Evolutionary conservation across 2,113 vertebrate genomes (phyloP).

Genomic region (Kryptolebias marmoratus): DNA sequence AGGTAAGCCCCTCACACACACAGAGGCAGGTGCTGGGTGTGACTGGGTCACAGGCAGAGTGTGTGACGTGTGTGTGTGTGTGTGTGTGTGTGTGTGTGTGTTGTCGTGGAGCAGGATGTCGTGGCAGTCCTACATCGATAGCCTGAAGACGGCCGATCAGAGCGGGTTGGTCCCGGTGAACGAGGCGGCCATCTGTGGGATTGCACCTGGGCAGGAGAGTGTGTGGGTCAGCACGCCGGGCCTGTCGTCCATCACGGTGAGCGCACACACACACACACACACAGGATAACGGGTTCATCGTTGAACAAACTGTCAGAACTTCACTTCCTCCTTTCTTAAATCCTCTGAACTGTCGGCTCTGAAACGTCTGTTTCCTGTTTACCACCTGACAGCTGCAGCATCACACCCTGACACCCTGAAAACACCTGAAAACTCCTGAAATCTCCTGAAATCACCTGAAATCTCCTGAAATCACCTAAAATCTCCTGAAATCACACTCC

Average conservation of each 20-base stretch:
- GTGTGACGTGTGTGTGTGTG: not conserved
- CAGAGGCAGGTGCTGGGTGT: not conserved
- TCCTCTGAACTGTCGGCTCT: too few relatives aligned
- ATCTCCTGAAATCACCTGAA: too few relatives aligned
- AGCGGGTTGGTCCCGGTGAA: not conserved
- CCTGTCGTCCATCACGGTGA: conserved; percentile 1
- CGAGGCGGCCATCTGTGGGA: conserved; percentile 9
- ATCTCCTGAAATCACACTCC: too few relatives aligned
- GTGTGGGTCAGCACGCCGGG: not conserved
- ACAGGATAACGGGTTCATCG: not conserved
- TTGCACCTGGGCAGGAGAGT: accelerated
- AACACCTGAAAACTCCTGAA: too few relatives aligned
- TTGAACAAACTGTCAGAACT: not conserved
- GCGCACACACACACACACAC: conserved; percentile 10
- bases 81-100: conserved; percentile 2
- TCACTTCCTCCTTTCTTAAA: not conserved
- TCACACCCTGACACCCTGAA: not conserved
- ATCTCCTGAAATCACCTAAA: too few relatives aligned
- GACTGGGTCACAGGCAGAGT: not conserved
- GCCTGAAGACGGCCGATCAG: accelerated
- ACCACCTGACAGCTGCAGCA: not conserved
- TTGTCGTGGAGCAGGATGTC: conserved; percentile 21
- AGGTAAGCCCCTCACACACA: conserved; percentile 43
- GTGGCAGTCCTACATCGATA: conserved; percentile 17
- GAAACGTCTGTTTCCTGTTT: not conserved